phyloP scores from a whole-genome alignment of 2,113 vertebrate species.

The Podilymbus podiceps region DNA sequence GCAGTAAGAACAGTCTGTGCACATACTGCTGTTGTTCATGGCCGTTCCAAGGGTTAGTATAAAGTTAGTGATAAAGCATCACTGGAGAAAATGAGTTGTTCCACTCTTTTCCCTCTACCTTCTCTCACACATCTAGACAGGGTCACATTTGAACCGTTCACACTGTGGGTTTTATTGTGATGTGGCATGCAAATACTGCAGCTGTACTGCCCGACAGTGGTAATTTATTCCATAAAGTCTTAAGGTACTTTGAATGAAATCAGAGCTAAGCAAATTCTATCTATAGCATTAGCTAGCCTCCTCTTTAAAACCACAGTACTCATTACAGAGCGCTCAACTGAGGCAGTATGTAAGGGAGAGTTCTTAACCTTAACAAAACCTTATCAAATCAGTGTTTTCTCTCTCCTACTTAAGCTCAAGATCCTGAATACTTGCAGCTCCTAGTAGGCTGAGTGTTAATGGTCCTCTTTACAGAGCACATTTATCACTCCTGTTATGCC shows the following conservation, averaged over 20 bases:
- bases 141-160: neutral
- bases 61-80: neutral
- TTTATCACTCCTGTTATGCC: neutral
- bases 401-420: conserved; percentile 1
- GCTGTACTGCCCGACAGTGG: neutral
- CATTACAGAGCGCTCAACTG: neutral
- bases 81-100: neutral
- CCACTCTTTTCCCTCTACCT: neutral
- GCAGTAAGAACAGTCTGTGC: conserved; percentile 2
- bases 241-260: neutral
- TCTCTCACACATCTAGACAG: neutral
- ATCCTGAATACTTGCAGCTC: neutral
- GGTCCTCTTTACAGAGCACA: neutral
- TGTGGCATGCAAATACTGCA: neutral
- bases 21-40: neutral
- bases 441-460: conserved; percentile 7
- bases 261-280: neutral
- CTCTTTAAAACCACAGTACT: neutral
- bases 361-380: conserved; percentile 37
- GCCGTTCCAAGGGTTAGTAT: neutral
- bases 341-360: neutral
- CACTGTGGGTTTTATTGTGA: neutral
- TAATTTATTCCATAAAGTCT: neutral
- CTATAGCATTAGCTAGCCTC: neutral
- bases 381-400: conserved; percentile 4